These are phyloP conservation scores for Strigamia crassipes DNA, from an alignment of 2,888 invertebrate genomes.

Conservation along the genomic window DNA sequence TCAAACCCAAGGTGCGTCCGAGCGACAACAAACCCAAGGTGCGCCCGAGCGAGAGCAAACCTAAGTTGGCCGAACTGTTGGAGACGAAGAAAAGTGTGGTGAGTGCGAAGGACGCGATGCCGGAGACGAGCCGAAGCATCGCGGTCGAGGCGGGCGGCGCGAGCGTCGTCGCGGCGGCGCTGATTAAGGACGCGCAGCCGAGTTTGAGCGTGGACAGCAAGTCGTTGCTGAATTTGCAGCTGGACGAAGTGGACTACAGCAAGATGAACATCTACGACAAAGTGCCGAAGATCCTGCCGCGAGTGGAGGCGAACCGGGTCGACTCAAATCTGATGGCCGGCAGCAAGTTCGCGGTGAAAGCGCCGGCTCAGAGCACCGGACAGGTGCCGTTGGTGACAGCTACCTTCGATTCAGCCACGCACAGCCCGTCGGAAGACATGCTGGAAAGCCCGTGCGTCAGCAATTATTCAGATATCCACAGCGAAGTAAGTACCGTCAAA, in stretches of 20 bases:
- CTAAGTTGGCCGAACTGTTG: too few relatives aligned
- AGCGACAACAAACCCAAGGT: too few relatives aligned
- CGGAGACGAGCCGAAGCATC: too few relatives aligned
- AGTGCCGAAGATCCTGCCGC: not conserved
- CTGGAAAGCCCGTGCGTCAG: conserved; percentile 65
- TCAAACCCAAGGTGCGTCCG: too few relatives aligned
- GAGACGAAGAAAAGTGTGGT: too few relatives aligned
- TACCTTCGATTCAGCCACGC: conserved; percentile 68
- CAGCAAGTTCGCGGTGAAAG: not conserved
- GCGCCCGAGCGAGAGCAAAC: too few relatives aligned
- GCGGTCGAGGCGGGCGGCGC: too few relatives aligned
- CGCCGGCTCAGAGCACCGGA: not conserved
- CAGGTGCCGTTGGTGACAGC: not conserved
- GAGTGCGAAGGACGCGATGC: too few relatives aligned
- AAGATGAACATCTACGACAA: not conserved
- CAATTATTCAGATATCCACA: conserved; percentile 69
- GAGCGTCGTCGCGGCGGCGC: too few relatives aligned
- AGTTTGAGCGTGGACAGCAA: not conserved
- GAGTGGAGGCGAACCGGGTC: not conserved
- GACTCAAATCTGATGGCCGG: not conserved
- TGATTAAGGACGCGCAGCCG: too few relatives aligned
- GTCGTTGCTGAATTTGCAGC: not conserved
- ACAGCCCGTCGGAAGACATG: conserved; percentile 75
- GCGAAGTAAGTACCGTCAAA: conserved; percentile 63
- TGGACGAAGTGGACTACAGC: not conserved